phyloP scores from a whole-genome alignment of 2,797 vertebrate species.

The Sparus aurata region DNA sequence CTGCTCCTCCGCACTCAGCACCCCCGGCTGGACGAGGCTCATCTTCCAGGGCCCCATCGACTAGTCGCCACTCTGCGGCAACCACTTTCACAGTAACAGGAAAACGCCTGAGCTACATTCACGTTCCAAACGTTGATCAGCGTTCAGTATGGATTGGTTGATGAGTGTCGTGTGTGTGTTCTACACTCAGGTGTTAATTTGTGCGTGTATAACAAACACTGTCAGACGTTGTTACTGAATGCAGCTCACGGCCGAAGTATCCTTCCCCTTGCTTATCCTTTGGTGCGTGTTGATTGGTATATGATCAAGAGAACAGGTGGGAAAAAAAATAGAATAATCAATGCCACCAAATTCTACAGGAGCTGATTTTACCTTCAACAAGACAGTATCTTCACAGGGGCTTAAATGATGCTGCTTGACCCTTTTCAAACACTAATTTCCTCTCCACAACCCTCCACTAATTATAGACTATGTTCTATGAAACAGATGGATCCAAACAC shows the following conservation, averaged over 20 bases:
- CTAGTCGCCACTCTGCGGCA: slow-evolving; percentile 79
- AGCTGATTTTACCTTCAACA: slow-evolving; percentile 7
- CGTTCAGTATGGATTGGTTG: slow-evolving; percentile 21
- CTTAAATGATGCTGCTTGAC: slow-evolving; percentile 29
- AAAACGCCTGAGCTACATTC: slow-evolving; percentile 61
- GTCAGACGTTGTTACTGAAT: slow-evolving; percentile 48
- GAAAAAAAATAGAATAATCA: slow-evolving; percentile 12
- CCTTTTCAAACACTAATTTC: neutral
- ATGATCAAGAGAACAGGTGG: slow-evolving; percentile 28
- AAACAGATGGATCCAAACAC: neutral
- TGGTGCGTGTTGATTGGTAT: slow-evolving; percentile 37
- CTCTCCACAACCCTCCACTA: neutral
- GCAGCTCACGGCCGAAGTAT: slow-evolving; percentile 53
- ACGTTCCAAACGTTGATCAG: slow-evolving; percentile 32
- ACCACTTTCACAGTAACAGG: slow-evolving; percentile 50
- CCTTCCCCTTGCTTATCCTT: slow-evolving; percentile 71
- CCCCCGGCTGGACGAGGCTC: slow-evolving; percentile 91
- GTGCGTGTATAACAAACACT: slow-evolving; percentile 9
- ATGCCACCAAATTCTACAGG: slow-evolving; percentile 22
- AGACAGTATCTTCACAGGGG: neutral
- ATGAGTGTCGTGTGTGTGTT: slow-evolving; percentile 12
- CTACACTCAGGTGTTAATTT: neutral
- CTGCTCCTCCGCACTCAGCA: slow-evolving; percentile 92
- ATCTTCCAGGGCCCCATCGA: slow-evolving; percentile 99
- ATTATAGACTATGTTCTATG: neutral